Evolutionary conservation across 2,888 invertebrate genomes (phyloP), one percentile per base, ranked within the genome.

Genomic region (Chrysomela aeneicollis): DNA sequence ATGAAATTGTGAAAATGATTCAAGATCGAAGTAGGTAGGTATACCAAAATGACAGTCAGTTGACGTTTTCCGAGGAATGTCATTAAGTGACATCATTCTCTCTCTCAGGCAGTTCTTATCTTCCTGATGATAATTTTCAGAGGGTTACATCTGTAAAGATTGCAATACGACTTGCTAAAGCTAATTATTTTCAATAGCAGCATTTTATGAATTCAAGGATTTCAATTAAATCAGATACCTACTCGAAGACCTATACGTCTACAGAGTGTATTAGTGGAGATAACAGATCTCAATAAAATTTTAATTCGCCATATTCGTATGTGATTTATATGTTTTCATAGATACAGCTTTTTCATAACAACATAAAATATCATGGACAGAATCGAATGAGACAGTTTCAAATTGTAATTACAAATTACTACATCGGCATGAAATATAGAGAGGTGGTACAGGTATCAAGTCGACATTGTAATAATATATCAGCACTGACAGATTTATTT

Each of bases 271-370:
- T 42, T 42, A 22, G 42, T 42, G 15, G 15, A 37, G 46, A 22
- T 57, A 57, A 57, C 57, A 57, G 46, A 57, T 57, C 57, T 46
- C 57, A 26, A 18, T 57, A 46, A 15, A 42, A 46, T 46, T 57
- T 57, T 18, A 46, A 57, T 57, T 46, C 46, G 21, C 30, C 57
- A 57, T 57, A 57, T 57, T 12, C n/a, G 46, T n/a, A 57, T 32
- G 26, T 57, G 57, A 57, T 54, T 19, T 46, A 32, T 46, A 15
- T 57, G 26, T 46, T 22, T 57, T 46, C 15, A 15, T 42, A 2
- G 3, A 42, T 42, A 42, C 3, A 42, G 1, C n/a, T 42, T 42
- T 42, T 42, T 42, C 15, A 10, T 10, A 1, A 15, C 3, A 42
- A 42, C 42, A 15, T 42, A 15, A 42, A 42, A 42, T 15, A 42